Percentiles rank a stretch among this genome's conserved stretches.
These are phyloP conservation scores for Hoplostethus mediterraneus DNA, from an alignment of 2,797 vertebrate species.

Conservation along the genomic window DNA sequence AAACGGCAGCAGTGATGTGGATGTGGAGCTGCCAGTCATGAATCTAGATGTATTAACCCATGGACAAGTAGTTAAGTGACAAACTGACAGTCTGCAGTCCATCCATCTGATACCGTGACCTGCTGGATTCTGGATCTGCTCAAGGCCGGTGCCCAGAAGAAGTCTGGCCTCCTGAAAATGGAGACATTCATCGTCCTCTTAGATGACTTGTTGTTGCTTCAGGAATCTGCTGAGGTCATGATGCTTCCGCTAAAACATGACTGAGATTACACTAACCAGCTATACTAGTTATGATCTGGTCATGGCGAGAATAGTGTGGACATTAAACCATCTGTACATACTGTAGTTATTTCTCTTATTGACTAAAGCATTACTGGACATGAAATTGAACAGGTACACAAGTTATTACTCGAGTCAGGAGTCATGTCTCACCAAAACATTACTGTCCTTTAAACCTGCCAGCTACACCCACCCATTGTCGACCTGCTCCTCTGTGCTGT, in stretches of 20 bases:
- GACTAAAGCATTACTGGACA: too few species aligned
- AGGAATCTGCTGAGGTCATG: conserved; percentile 44
- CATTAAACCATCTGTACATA: too few species aligned
- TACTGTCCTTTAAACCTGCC: background rate
- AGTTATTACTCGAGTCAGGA: too few species aligned
- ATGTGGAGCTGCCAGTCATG: conserved; percentile 31
- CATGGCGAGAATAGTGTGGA: too few species aligned
- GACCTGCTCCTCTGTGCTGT: background rate
- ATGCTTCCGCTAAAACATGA: background rate
- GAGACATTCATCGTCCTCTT: conserved; percentile 24
- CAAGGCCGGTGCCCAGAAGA: conserved; percentile 19
- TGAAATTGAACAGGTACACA: too few species aligned
- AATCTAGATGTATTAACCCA: conserved; percentile 64
- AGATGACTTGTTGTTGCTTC: conserved; percentile 33
- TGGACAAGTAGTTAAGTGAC: conserved; percentile 40
- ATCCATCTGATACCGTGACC: conserved; percentile 16
- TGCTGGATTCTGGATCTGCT: conserved; percentile 23
- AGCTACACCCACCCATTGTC: too few species aligned
- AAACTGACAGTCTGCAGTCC: conserved; percentile 15
- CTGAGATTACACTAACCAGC: too few species aligned
- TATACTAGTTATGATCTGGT: too few species aligned
- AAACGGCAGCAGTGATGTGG: background rate
- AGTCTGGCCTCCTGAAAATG: background rate
- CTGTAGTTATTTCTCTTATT: too few species aligned
- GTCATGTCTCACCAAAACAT: too few species aligned